phyloP scores from a whole-genome alignment of 2,888 invertebrate species.

The Epistrophe grossulariae region DNA sequence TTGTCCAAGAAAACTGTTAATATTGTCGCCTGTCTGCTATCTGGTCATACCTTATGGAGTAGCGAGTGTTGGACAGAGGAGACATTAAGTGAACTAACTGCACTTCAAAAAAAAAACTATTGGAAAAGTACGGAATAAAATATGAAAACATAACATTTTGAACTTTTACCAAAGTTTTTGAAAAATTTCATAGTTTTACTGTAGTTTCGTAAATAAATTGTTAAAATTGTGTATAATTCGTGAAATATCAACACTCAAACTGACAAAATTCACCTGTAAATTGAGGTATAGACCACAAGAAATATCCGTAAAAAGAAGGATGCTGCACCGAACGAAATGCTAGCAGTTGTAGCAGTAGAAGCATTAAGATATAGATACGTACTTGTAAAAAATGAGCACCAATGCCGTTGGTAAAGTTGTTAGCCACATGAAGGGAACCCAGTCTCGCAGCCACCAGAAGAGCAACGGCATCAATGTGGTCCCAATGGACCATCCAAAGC shows the following conservation, averaged over 20 bases:
- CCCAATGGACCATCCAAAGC: conserved; percentile 85
- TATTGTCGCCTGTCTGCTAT: no score
- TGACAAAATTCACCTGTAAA: conserved; percentile 22
- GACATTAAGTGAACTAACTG: no score
- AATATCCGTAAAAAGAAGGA: conserved; percentile 22
- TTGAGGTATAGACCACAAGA: conserved; percentile 40
- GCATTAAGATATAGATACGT: conserved; percentile 77
- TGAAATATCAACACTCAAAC: not conserved
- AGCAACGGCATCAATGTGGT: conserved; percentile 84
- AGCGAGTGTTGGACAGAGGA: no score
- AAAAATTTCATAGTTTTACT: no score
- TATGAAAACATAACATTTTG: no score
- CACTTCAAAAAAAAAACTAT: no score
- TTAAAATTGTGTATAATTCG: no score
- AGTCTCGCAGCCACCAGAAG: conserved; percentile 85
- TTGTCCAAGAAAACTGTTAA: no score
- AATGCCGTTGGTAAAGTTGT: conserved; percentile 84
- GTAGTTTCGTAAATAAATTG: no score
- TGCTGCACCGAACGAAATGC: not conserved
- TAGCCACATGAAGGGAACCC: conserved; percentile 84
- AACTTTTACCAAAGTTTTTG: no score
- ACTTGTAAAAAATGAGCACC: conserved; percentile 84
- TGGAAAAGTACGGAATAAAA: no score
- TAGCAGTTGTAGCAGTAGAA: not conserved
- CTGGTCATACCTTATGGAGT: no score